These are phyloP conservation scores for Anoplolepis gracilipes DNA, from an alignment of 1,140 invertebrate species.

Conservation along the genomic window DNA sequence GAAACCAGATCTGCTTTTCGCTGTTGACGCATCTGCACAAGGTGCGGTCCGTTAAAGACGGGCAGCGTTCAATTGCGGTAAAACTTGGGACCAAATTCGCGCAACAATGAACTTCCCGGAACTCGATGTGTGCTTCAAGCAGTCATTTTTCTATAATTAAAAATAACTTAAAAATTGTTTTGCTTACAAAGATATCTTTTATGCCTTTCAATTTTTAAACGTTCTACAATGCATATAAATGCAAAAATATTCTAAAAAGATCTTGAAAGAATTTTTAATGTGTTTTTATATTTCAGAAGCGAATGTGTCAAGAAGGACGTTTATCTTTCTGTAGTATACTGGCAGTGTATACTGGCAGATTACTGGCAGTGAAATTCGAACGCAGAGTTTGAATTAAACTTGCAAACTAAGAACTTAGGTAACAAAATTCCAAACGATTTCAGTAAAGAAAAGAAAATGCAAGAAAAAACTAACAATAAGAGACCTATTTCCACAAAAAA, in stretches of 20 bases:
- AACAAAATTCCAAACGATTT: no score
- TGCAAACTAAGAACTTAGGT: no score
- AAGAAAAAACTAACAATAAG: no score
- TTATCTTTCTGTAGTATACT: background rate
- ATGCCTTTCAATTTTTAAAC: background rate
- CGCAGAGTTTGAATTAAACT: no score
- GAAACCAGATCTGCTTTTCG: constrained; percentile 35
- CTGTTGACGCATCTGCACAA: constrained; percentile 36
- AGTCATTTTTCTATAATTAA: background rate
- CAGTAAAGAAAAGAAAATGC: no score
- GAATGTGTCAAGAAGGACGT: background rate
- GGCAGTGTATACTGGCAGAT: no score
- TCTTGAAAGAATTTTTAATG: background rate
- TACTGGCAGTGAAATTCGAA: no score
- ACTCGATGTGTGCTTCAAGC: background rate
- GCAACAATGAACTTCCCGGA: constrained; percentile 52
- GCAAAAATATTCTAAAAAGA: background rate
- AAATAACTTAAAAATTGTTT: background rate
- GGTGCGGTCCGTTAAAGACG: constrained; percentile 8
- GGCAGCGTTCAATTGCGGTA: constrained; percentile 44
- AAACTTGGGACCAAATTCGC: constrained; percentile 44
- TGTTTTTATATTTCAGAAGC: background rate
- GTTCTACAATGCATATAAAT: background rate
- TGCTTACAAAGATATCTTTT: background rate
- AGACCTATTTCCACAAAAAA: no score